Percentiles rank a stretch among this genome's conserved stretches.
These are phyloP conservation scores for Morinoia aosen DNA, from an alignment of 2,888 invertebrate genomes.

Conservation along the genomic window DNA sequence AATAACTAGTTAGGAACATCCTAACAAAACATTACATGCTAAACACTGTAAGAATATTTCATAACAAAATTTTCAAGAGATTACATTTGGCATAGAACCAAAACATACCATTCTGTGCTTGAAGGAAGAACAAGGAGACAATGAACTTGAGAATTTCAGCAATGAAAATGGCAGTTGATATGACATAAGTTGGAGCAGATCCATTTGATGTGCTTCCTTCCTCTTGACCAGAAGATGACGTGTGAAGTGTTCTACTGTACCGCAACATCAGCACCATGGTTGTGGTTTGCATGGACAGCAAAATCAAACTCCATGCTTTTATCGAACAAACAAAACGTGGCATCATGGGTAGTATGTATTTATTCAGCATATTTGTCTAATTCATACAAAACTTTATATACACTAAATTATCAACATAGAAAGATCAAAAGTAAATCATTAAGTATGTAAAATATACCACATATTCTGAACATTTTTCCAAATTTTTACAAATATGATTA, in stretches of 20 bases:
- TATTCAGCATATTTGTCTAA: neutral
- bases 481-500: slow-evolving; percentile 54
- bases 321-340: slow-evolving; percentile 53
- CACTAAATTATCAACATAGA: neutral
- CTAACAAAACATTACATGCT: neutral
- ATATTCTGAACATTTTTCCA: neutral
- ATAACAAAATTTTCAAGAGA: neutral
- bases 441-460: neutral
- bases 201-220: neutral
- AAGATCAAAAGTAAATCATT: neutral
- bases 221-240: neutral
- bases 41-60: neutral
- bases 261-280: slow-evolving; percentile 69
- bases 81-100: too few species aligned
- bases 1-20: neutral
- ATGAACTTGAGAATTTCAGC: slow-evolving; percentile 62
- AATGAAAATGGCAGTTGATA: slow-evolving; percentile 64
- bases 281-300: slow-evolving; percentile 69
- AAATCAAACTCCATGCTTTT: slow-evolving; percentile 68
- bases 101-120: slow-evolving; percentile 62
- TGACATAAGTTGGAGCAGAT: slow-evolving; percentile 58
- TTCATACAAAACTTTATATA: neutral
- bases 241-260: slow-evolving; percentile 68
- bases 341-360: neutral
- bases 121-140: slow-evolving; percentile 58